Conservation (phyloP, 2,888 invertebrate genomes). For the Pheosia tremula region DNA sequence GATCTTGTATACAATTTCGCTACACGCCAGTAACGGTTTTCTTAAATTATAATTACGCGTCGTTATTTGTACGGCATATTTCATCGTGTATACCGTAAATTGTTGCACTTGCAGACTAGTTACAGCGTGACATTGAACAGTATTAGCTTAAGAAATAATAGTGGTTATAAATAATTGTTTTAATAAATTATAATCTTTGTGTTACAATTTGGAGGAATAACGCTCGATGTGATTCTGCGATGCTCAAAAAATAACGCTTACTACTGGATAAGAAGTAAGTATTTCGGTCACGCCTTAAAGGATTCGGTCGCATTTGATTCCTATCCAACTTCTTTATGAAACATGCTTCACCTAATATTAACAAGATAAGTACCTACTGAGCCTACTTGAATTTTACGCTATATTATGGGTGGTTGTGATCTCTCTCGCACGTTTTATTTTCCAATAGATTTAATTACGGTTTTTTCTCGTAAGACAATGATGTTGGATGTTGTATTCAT, state of each 20-base stretch:
- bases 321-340: constrained; percentile 25
- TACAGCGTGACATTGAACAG: too few species aligned
- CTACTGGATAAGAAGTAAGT: constrained; percentile 23
- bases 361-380: not conserved
- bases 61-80: constrained; percentile 10
- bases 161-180: not conserved
- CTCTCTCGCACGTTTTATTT: too few species aligned
- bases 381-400: not conserved
- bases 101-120: not conserved
- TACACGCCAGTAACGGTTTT: constrained; percentile 14
- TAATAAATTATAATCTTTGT: not conserved
- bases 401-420: not conserved
- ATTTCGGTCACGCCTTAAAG: constrained; percentile 28
- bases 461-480: not conserved
- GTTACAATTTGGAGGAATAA: not conserved
- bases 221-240: not conserved
- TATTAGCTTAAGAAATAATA: too few species aligned
- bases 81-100: not conserved
- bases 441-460: too few species aligned
- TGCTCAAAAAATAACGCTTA: constrained; percentile 10
- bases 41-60: constrained; percentile 10
- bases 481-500: not conserved
- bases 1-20: constrained; percentile 9
- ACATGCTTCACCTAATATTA: not conserved
- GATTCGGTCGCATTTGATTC: constrained; percentile 26